These are phyloP conservation scores for Beroe forskalii DNA, from an alignment of 37 sponge, comb jelly and placozoan genomes.

Conservation along the genomic window DNA sequence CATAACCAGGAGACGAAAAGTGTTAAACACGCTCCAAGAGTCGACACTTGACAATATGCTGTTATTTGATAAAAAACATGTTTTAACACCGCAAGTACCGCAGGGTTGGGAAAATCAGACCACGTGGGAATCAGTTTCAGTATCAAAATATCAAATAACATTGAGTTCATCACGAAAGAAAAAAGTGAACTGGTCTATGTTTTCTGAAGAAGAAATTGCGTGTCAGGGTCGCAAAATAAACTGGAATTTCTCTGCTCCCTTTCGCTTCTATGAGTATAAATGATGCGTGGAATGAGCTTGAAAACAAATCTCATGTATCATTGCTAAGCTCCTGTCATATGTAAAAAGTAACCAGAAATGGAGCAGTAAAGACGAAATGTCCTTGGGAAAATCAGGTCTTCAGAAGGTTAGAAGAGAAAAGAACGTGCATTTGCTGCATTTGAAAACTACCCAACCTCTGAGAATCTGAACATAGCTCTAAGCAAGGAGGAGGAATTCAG, in stretches of 20 bases:
- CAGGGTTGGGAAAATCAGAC: slow-evolving; percentile 43
- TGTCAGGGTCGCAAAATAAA: background rate
- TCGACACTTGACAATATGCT: slow-evolving; percentile 9
- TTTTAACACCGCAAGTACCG: background rate
- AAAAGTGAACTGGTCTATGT: background rate
- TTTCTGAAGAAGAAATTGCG: background rate
- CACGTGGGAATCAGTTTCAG: background rate
- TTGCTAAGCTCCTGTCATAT: background rate
- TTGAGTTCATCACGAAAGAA: background rate
- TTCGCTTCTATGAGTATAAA: background rate
- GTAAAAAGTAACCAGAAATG: background rate
- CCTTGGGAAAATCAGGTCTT: background rate
- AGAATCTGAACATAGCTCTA: background rate
- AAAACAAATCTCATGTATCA: background rate
- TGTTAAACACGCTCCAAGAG: background rate
- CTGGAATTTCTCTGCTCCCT: slow-evolving; percentile 3
- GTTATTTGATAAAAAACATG: background rate
- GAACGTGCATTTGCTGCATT: background rate
- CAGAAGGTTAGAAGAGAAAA: slow-evolving; percentile 10
- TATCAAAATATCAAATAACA: background rate
- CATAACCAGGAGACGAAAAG: slow-evolving; percentile 11
- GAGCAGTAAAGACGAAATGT: slow-evolving; percentile 28
- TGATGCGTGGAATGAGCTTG: background rate
- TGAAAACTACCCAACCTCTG: background rate
- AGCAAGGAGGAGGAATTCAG: too few species aligned